Base-by-base conservation (phyloP, 1,140 invertebrate genomes). In the Chymomyza costata region DNA sequence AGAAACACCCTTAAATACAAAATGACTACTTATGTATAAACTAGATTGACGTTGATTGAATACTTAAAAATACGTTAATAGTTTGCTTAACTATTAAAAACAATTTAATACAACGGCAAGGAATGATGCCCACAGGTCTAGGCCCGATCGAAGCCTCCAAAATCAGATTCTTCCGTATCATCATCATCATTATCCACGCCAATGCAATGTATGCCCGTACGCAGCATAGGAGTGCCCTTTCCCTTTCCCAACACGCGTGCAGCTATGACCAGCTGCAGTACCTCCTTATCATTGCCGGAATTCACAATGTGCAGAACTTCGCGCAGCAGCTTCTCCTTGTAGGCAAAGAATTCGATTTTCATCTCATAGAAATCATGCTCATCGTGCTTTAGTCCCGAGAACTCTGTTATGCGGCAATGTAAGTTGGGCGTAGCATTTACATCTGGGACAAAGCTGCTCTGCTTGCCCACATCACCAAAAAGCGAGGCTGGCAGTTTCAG, bases 171-270 rank as follows among this genome's bases (percentile, higher is more conserved):
- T 40, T 87, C 83, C 7, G 86, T 86, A 3, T 87, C 87, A 1
- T 86, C 86, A 1, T 86, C 84, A 35, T 84, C 73, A 7, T 67
- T 63, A 31, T 88, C 87, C 8, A 86, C 68, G 3, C 68, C 87
- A 48, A 88, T 83, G 53, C 86, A 87, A 25, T 87, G 87, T 44
- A 89, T 88, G 2, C 87, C 88, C 8, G 87, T 88, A 32, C 87
- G 78, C 47, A 89, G 55, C 56, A 89, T 76, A 16, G 88, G 88
- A 2, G 87, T 89, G 0, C 88, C 88, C 59, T 88, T 88, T 45
- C 87, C 87, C 56, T 88, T 88, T 7, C 86, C 88, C 46, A 88
- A 61, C 0, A 88, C 84, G 21, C 87, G 82, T 2, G 86, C 86
- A n/a, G 68, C 63, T 30, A 86, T 82, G 7, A 86, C 47, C 43